Evolutionary conservation across 53 echinoderm and acorn worm species (phyloP), one percentile per base, ranked within the genome.

Genomic region (Crossaster papposus): DNA sequence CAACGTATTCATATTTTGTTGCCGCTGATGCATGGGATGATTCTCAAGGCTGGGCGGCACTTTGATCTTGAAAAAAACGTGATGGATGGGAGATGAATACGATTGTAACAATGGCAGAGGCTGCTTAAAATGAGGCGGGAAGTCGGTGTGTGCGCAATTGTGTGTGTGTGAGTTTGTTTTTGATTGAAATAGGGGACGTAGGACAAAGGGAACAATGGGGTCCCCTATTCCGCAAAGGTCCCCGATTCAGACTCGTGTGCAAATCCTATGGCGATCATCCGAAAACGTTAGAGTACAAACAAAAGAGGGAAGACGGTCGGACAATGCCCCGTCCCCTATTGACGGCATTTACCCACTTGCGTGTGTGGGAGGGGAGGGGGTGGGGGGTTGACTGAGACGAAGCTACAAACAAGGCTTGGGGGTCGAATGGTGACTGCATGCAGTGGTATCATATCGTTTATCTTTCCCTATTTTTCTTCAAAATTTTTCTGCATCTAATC

Each of bases 11-110:
- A 68, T 34, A 74, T 35, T 58, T 30, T 26, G 72, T 13, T 30
- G 34, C 13, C 75, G 75, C 44, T 1, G 44, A 44, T 9, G 75
- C 75, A n/a, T n/a, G 75, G 34, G 13, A 36, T 22, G 77, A 79
- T 18, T 79, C 52, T 79, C 51, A 79, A 53, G 72, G 72, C 51
- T 32, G 10, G 74, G n/a, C 73, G 85, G 73, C 34, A 54, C 87
- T 87, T 87, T 87, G 87, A 87, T 87, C 55, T 28, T 34, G 31
- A 26, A 26, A 31, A 26, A 37, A 22, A 55, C 75, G 33, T 77
- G 77, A 87, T 87, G 76, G 87, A 87, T 62, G 18, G 52, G 26
- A 55, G 62, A 87, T 76, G 34, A 75, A 72, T 62, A 33, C n/a
- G 26, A 76, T 58, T 31, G 54, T 74, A 87, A 87, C 87, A 87